These are phyloP conservation scores for Hippocampus comes DNA, from an alignment of 2,113 vertebrate species.

Conservation along the genomic window DNA sequence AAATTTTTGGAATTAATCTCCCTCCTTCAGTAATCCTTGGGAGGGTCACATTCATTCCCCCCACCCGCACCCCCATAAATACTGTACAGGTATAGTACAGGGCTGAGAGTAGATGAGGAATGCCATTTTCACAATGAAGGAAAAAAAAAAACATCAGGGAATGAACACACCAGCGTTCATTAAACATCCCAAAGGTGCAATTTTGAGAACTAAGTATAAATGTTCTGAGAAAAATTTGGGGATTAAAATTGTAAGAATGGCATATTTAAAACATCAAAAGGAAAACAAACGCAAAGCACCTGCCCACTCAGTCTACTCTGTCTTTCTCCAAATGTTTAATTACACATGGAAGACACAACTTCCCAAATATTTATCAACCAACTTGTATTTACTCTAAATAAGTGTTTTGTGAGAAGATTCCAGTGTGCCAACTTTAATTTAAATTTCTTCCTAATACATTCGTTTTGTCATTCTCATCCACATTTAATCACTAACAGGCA, in stretches of 20 bases:
- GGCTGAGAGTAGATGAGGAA: background rate
- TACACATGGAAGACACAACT: background rate
- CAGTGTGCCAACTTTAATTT: too few species aligned
- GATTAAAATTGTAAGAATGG: background rate
- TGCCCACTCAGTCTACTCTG: background rate
- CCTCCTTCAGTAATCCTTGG: constrained; percentile 24
- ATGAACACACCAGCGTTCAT: background rate
- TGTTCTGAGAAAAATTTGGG: background rate
- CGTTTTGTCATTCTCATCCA: too few species aligned
- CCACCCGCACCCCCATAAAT: too few species aligned
- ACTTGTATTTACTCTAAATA: too few species aligned
- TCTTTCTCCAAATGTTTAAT: background rate
- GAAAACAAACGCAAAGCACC: background rate
- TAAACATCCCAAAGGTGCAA: background rate
- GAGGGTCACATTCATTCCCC: constrained; percentile 42
- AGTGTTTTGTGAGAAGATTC: too few species aligned
- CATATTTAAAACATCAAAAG: background rate
- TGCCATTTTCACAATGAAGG: too few species aligned
- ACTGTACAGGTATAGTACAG: background rate
- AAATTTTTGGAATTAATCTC: constrained; percentile 39
- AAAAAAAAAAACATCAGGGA: background rate
- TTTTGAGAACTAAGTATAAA: background rate
- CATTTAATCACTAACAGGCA: too few species aligned
- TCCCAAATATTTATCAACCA: background rate
- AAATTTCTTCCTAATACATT: too few species aligned